phyloP scores from a whole-genome alignment of 2,113 vertebrate genomes.

The Lagopus leucura region DNA sequence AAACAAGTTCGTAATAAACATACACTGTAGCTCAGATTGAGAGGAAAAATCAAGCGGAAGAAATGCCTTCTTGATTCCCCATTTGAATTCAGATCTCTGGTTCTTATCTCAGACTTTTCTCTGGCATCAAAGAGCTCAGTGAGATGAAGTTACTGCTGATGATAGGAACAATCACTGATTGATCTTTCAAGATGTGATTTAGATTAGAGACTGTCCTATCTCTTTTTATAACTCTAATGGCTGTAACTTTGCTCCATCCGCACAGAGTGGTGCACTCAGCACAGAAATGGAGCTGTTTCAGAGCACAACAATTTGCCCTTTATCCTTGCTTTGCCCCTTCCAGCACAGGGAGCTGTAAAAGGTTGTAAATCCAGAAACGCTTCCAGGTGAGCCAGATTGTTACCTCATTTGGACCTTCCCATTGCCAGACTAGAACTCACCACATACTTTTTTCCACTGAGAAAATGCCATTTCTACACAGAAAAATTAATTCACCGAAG shows the following conservation, averaged over 20 bases:
- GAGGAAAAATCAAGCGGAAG: neutral
- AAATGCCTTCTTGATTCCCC: constrained; percentile 2
- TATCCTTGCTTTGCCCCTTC: neutral
- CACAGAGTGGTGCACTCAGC: neutral
- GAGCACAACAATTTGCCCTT: neutral
- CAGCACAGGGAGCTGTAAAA: neutral
- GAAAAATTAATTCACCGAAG: neutral
- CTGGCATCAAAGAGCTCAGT: neutral
- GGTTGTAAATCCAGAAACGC: neutral
- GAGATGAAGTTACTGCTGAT: neutral
- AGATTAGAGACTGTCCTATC: neutral
- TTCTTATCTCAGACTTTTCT: neutral
- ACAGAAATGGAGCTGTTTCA: neutral
- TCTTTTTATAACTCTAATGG: neutral
- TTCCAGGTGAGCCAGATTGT: neutral
- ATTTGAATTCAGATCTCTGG: constrained; percentile 21
- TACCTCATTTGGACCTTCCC: neutral
- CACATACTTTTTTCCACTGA: neutral
- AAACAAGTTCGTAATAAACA: neutral
- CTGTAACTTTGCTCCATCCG: neutral
- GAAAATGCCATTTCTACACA: neutral
- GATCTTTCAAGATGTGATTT: constrained; percentile 37
- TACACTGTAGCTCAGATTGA: neutral
- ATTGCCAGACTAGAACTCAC: neutral
- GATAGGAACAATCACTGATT: constrained; percentile 25